Evolutionary conservation across 2,888 invertebrate genomes (phyloP).

Genomic region (Melinaea marsaeus): DNA sequence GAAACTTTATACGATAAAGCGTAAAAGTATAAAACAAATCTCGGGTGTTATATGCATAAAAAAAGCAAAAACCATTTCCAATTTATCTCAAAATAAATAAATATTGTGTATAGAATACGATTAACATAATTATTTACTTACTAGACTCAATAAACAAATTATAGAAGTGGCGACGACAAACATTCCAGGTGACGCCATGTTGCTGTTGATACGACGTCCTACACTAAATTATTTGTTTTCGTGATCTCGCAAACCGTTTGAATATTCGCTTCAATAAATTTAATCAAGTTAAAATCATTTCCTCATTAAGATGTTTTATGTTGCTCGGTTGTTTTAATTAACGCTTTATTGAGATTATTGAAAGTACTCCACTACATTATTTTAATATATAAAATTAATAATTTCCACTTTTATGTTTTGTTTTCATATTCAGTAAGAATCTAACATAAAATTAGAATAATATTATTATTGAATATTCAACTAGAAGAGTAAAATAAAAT

Average conservation of each 20-base stretch:
- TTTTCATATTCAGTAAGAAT: no score
- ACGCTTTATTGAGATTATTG: background rate
- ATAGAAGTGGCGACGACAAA: slow-evolving; percentile 7
- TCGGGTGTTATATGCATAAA: background rate
- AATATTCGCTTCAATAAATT: slow-evolving; percentile 29
- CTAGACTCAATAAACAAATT: slow-evolving; percentile 8
- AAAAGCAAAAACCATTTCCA: background rate
- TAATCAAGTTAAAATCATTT: slow-evolving; percentile 27
- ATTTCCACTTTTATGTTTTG: background rate
- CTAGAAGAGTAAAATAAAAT: no score
- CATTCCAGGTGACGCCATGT: slow-evolving; percentile 19
- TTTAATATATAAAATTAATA: background rate
- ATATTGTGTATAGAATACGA: no score
- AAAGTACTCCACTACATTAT: background rate
- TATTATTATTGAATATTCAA: no score
- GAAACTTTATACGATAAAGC: slow-evolving; percentile 6
- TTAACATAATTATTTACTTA: slow-evolving; percentile 9
- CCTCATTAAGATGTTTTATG: slow-evolving; percentile 14
- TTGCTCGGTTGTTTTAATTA: slow-evolving; percentile 8
- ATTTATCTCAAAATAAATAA: background rate
- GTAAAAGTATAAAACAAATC: background rate
- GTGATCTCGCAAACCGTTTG: slow-evolving; percentile 14
- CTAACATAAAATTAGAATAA: no score
- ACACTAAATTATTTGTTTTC: slow-evolving; percentile 23
- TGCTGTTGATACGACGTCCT: slow-evolving; percentile 13